Base-by-base conservation (phyloP, 1,140 invertebrate genomes). In the Heliothis subflexa region DNA sequence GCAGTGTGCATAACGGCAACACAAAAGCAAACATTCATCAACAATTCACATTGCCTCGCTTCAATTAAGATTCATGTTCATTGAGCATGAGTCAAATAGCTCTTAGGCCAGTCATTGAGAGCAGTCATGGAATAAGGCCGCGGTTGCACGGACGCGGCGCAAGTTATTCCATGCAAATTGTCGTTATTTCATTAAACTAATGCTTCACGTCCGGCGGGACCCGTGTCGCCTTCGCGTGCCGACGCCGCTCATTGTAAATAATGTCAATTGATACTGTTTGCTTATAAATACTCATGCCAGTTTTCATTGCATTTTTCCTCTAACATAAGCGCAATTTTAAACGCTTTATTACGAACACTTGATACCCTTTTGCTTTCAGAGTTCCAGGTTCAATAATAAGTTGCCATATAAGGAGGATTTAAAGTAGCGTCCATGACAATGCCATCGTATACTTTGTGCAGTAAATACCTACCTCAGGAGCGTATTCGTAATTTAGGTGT, bases 21-120 rank as follows among this genome's bases (percentile, higher is more conserved):
- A 77, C 62, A 68, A 77, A 77, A 47, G 66, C 21, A 16, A 62
- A 77, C 66, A 77, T 76, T 80, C 73, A 73, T 80, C 66, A 72
- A 77, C 57, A 49, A 55, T 68, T 78, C 50, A 68, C 62, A 68
- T 78, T 73, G 55, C 40, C 57, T 81, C 79, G 85, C 79, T 88
- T 90, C 90, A 91, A 91, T 93, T 91, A 91, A 88, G 85, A 85
- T 86, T 86, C 85, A 90, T 91, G 86, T 88, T 88, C 90, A 91
- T 92, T 92, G 88, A 92, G 82, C 80, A 75, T 93, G 90, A 91
- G 89, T 92, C 88, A 91, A 82, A 79, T 78, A 79, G 68, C 47
- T 40, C 54, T 68, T 62, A 75, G 78, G 80, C 66, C 83, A 78
- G 79, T 88, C 91, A 92, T 91, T 93, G 89, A 92, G 85, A 88